A percentile compares a stretch with the other conserved stretches of the same genome.
Evolutionary conservation across 2,797 vertebrate genomes (phyloP).

Genomic region (Menidia menidia): DNA sequence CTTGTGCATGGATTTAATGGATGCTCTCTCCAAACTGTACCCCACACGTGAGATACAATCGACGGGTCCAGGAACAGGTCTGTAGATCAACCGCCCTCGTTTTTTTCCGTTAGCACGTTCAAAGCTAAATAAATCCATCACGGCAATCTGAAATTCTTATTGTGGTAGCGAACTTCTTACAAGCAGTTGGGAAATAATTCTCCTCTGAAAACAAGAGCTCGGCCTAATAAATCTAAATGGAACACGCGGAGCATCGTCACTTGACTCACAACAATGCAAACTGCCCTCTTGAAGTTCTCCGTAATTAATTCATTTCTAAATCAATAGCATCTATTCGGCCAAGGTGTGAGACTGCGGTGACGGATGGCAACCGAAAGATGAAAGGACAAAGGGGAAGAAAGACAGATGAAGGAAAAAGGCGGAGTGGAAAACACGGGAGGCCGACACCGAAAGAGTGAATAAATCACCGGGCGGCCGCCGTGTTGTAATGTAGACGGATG

Average conservation of each 20-base stretch:
- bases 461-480: conserved; percentile 60
- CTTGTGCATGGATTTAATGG: not conserved
- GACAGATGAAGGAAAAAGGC: conserved; percentile 30
- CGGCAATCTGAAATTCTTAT: not conserved
- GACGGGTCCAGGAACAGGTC: not conserved
- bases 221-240: conserved; percentile 56
- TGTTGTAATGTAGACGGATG: conserved; percentile 64
- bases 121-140: too few relatives aligned
- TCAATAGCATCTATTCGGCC: conserved; percentile 68
- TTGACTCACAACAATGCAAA: conserved; percentile 71
- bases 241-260: conserved; percentile 40
- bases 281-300: conserved; percentile 61
- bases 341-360: conserved; percentile 12
- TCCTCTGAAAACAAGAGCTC: conserved; percentile 24
- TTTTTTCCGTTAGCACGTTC: not conserved
- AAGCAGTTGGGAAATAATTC: conserved; percentile 27
- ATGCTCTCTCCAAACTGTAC: not conserved
- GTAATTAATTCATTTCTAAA: conserved; percentile 76
- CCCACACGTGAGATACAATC: not conserved
- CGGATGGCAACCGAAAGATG: conserved; percentile 44
- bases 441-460: conserved; percentile 30
- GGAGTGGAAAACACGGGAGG: conserved; percentile 27
- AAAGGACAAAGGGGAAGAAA: conserved; percentile 59
- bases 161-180: conserved; percentile 7
- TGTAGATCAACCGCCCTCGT: not conserved